Base-by-base conservation (phyloP, 2,113 vertebrate genomes). In the Protomyctophum bolini region DNA sequence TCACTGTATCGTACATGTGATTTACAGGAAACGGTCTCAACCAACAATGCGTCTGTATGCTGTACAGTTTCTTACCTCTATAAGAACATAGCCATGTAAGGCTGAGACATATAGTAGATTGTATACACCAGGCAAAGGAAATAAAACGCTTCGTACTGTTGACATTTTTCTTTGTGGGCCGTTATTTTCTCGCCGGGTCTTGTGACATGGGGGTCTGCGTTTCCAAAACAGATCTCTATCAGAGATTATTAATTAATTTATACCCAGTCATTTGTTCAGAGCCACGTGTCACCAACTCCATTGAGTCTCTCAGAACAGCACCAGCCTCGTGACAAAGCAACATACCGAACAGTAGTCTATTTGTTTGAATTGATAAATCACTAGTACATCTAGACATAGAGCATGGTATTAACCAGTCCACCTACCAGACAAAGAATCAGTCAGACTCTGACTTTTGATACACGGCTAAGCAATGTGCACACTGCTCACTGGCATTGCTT, bases 121-220 rank as follows among this genome's bases (percentile, higher is more conserved):
- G 21, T 65, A 63, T 73, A 82, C 59, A 76, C 58, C 58, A 50
- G 57, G 33, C 58, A 74, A 68, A 75, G 71, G 58, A 76, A n/a
- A n/a, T n/a, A n/a, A n/a, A 76, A 52, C 68, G 77, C 72, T 80
- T 73, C 12, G 69, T 80, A 55, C 12, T 84, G 82, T 89, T 89
- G 70, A 86, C 76, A 52, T 81, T 61, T 73, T 57, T 67, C 33
- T 64, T 70, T 15, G 11, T 29, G 45, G 55, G n/a, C 63, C 68
- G 63, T 66, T 80, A 68, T 66, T 68, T 70, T 76, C 41, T 75
- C 54, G 14, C 14, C 9, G 63, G 67, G 69, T 69, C 55, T 63
- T 58, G 49, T 83, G 54, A 70, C 48, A 8, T 29, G 46, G 65
- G 54, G 72, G 46, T 73, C 41, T 64, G 58, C 10, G 59, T 51